These are phyloP conservation scores for Onychorhynchus coronatus DNA, from an alignment of 2,113 vertebrate species.

Conservation along the genomic window DNA sequence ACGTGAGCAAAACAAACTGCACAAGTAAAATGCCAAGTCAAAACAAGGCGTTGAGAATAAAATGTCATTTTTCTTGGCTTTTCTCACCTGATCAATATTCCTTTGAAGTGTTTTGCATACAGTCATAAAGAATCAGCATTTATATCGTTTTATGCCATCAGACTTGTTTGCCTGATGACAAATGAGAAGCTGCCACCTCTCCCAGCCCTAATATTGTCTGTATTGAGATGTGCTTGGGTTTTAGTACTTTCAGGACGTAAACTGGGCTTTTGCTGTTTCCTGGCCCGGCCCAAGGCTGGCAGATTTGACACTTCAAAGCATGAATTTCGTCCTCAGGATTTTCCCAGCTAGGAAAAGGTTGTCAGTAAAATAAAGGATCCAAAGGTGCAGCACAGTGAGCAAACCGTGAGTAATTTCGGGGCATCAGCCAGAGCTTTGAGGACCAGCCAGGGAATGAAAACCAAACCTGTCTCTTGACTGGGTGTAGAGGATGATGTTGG, in stretches of 20 bases:
- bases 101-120: neutral
- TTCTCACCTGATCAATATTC: neutral
- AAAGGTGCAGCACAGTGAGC: rapidly evolving
- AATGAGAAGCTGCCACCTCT: neutral
- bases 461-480: neutral
- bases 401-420: neutral
- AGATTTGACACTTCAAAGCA: neutral
- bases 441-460: neutral
- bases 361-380: neutral
- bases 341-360: neutral
- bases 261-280: neutral
- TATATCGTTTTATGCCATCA: neutral
- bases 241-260: neutral
- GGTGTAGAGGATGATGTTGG: neutral
- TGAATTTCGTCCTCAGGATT: neutral
- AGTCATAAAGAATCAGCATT: neutral
- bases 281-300: neutral
- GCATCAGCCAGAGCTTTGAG: neutral
- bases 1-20: neutral
- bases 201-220: neutral
- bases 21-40: neutral
- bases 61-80: neutral
- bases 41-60: neutral
- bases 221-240: neutral
- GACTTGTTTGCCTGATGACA: neutral